Evolutionary conservation across 2,888 invertebrate species (phyloP).

Genomic region (Agriopis aurantiaria): DNA sequence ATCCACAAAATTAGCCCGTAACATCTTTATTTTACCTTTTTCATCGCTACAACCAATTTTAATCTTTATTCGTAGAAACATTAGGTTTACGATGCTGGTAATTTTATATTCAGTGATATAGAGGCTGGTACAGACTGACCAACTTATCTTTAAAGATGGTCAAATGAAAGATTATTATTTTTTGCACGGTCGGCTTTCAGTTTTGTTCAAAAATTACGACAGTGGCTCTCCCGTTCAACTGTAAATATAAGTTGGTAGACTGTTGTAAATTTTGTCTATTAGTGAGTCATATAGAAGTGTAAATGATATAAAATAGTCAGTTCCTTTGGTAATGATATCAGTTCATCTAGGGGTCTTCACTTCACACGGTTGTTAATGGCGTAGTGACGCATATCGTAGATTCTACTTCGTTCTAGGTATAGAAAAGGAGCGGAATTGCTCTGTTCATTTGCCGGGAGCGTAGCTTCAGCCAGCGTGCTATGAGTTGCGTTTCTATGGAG

Average conservation of each 20-base stretch:
- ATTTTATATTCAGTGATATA: not conserved
- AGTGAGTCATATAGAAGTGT: conserved; percentile 43
- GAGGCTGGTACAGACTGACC: not conserved
- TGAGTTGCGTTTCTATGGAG: too few species aligned
- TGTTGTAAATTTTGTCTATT: conserved; percentile 25
- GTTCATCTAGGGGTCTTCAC: conserved; percentile 56
- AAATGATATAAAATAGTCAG: conserved; percentile 62
- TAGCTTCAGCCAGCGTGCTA: too few species aligned
- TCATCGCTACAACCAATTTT: not conserved
- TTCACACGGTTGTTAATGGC: conserved; percentile 39
- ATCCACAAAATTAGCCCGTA: conserved; percentile 21
- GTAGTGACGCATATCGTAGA: conserved; percentile 33
- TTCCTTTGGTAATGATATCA: conserved; percentile 68
- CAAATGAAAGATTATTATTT: not conserved
- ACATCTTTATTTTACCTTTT: conserved; percentile 3
- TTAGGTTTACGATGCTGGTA: not conserved
- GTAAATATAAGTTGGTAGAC: not conserved
- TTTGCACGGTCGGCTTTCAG: too few species aligned
- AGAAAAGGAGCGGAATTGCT: too few species aligned
- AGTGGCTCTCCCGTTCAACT: not conserved
- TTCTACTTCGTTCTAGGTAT: not conserved
- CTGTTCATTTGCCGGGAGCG: too few species aligned
- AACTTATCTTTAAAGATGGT: not conserved
- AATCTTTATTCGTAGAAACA: not conserved
- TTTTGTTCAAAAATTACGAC: not conserved